Conservation (phyloP, 2,888 invertebrate genomes). For the Plusia festucae region DNA sequence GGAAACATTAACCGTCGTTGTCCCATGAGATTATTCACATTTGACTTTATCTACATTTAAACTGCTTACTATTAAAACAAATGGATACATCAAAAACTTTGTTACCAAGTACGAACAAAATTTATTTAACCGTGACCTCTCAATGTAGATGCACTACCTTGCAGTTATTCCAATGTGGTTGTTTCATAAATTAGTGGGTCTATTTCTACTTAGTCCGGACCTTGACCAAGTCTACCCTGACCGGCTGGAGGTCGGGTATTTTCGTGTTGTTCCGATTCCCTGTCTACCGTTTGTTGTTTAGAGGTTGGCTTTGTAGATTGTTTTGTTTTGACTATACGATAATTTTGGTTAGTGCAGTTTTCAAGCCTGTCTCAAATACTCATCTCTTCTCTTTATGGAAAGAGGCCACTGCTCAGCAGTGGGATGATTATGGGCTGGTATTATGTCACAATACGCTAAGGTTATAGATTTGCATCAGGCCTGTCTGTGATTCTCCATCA, state of each 20-base stretch:
- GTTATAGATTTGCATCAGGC: too few species aligned
- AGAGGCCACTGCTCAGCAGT: too few species aligned
- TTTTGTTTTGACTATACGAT: neutral
- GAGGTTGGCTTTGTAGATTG: slow-evolving; percentile 12
- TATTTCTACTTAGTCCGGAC: slow-evolving; percentile 35
- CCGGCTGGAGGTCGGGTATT: slow-evolving; percentile 42
- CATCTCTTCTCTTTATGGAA: too few species aligned
- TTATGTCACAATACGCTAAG: too few species aligned
- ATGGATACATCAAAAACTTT: neutral
- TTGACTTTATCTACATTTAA: too few species aligned
- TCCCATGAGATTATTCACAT: too few species aligned
- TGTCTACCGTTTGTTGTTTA: slow-evolving; percentile 19
- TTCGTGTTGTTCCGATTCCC: slow-evolving; percentile 21
- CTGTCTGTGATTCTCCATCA: too few species aligned
- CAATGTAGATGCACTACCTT: slow-evolving; percentile 6
- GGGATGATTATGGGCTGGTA: too few species aligned
- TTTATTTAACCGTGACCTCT: slow-evolving; percentile 6
- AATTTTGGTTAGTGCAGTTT: too few species aligned
- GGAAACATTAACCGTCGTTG: too few species aligned
- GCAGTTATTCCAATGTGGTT: slow-evolving; percentile 9
- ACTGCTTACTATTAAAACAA: neutral
- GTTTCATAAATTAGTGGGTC: slow-evolving; percentile 20
- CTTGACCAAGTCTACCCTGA: slow-evolving; percentile 42
- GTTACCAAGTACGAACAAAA: neutral
- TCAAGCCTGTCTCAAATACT: too few species aligned